A percentile compares a stretch with the other conserved stretches of the same genome.
Conservation (phyloP, 2,888 invertebrate genomes). For the Herminia tarsipennalis region DNA sequence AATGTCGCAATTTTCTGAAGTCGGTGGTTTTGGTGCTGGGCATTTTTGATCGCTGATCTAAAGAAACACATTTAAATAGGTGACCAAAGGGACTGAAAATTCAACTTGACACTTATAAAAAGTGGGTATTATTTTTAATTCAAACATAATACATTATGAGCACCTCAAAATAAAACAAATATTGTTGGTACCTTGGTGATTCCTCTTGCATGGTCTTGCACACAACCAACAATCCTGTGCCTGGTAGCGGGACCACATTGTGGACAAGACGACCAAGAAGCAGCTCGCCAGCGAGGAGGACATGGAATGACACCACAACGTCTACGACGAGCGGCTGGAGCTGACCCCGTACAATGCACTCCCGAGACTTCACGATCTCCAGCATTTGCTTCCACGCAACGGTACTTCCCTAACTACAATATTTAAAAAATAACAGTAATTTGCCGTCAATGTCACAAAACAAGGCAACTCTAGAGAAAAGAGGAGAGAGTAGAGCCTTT, state of each 20-base stretch:
- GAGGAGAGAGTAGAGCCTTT: too few species aligned
- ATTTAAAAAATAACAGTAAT: too few species aligned
- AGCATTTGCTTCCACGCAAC: slow-evolving; percentile 88
- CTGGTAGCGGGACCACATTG: slow-evolving; percentile 91
- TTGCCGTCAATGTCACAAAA: too few species aligned
- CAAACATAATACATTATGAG: too few species aligned
- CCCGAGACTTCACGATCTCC: slow-evolving; percentile 87
- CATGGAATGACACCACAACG: slow-evolving; percentile 92
- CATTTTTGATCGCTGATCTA: slow-evolving; percentile 78
- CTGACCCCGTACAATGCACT: slow-evolving; percentile 84
- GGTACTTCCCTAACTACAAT: slow-evolving; percentile 87
- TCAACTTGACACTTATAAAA: too few species aligned
- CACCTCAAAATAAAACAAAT: too few species aligned
- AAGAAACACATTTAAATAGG: slow-evolving; percentile 17
- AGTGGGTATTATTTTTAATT: too few species aligned
- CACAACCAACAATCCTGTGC: slow-evolving; percentile 90
- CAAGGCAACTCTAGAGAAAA: too few species aligned
- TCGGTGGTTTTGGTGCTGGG: slow-evolving; percentile 62
- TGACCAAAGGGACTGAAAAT: too few species aligned
- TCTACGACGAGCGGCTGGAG: slow-evolving; percentile 85
- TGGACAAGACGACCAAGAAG: slow-evolving; percentile 92
- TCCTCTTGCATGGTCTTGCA: slow-evolving; percentile 83
- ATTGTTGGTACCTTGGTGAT: slow-evolving; percentile 73
- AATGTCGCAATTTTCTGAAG: slow-evolving; percentile 65
- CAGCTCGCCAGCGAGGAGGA: slow-evolving; percentile 92